Base-by-base conservation (phyloP, 1,140 invertebrate species). In the Temnothorax curvispinosus region DNA sequence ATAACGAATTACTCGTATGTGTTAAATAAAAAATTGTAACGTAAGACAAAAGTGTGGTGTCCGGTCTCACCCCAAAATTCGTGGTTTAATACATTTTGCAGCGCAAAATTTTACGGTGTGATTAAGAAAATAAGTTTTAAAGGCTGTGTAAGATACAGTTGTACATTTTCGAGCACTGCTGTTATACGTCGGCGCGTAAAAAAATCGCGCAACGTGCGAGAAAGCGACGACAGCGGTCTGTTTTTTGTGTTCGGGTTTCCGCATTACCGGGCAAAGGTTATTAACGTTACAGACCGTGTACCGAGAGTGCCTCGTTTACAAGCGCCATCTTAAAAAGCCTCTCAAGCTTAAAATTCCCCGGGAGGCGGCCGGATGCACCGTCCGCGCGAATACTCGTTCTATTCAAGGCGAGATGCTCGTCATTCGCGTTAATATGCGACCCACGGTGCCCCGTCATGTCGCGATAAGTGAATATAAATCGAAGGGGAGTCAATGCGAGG, bases 351-450 rank as follows among this genome's bases (percentile, higher is more conserved):
- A 80, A 80, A 80, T 5, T 67, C n/a, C 41, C 8, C 32, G 35
- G 35, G 44, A 38, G 38, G 6, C 35, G 21, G 2, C 4, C 44
- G 38, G 32, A 65, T 64, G 77, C 54, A 38, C 35, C 3, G 3
- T 60, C 41, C 8, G 6, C 44, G 32, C 21, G 60, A 88, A 60
- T 32, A 21, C 21, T 8, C 52, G 67, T 80, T 88, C 78, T 75
- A 88, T 67, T 80, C 60, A 44, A 47, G 67, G 74, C 38, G 75
- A 47, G 41, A 60, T 52, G 65, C 74, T 77, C 54, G 50, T 56
- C 64, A 58, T 11, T n/a, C 18, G 7, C 27, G 47, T 89, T 89
- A 72, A 72, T 86, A 86, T 89, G 38, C 88, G 56, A 13, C n/a
- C 18, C 27, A 47, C 35, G 41, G 18, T 35, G 35, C 6, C 11